Evolutionary conservation across 2,888 invertebrate species (phyloP), one percentile per base, ranked within the genome.

Genomic region (Marasmarcha lunaedactyla): DNA sequence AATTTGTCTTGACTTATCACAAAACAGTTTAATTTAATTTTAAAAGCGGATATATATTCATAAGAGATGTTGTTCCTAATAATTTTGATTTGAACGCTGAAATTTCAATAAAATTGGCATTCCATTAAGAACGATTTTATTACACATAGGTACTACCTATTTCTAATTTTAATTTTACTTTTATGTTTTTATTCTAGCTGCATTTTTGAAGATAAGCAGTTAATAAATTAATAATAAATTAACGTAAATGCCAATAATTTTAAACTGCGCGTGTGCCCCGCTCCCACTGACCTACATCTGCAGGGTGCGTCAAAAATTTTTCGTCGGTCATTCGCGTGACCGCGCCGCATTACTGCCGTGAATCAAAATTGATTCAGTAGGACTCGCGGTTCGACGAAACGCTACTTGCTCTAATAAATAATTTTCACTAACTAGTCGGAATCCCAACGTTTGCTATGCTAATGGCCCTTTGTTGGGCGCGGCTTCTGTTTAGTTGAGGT

Each of bases 351-450:
- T 71, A 77, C 63, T 55, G 62, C 66, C 62, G 68, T 66, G 71
- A 72, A 70, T 74, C 71, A 69, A 34, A 71, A 73, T 74, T 74
- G 70, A 72, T 71, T 74, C 49, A 52, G 59, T 55, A 62, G 63
- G 63, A 61, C 63, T 62, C 62, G 57, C 57, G 57, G 57, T 59
- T 50, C 50, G 48, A 58, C 63, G 65, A 65, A 66, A 60, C 59
- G 51, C 52, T 56, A 55, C 58, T 54, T 60, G 52, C 44, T 49
- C 64, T 68, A 69, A 71, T 74, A 74, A 76, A 72, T 71, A 72
- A 70, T 67, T 58, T 50, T 45, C 48, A 53, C 57, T 59, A 65
- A 66, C 63, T 59, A 63, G 52, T 13, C 12, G 15, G 9, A 37
- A 12, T 9, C 11, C 20, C 20, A 5, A 7, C 20, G 20, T 20